A percentile compares a stretch with the other conserved stretches of the same genome.
Conservation (phyloP, 2,888 invertebrate species). For the Dasypolia templi region DNA sequence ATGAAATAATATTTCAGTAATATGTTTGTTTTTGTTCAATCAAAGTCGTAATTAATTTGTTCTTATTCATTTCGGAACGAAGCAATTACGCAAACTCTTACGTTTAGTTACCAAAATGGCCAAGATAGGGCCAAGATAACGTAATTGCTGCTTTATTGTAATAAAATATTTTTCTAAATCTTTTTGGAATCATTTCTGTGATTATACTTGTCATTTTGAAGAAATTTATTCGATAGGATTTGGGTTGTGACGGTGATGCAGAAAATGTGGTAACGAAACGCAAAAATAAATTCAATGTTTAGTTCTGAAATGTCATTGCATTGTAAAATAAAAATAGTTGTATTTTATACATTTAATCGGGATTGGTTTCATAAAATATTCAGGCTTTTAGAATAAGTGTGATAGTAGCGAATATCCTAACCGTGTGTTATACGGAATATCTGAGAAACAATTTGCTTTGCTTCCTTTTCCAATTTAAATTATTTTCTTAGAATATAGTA, state of each 20-base stretch:
- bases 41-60: background rate
- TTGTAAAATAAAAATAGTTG: too few relatives aligned
- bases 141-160: background rate
- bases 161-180: rapidly evolving
- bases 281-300: background rate
- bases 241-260: background rate
- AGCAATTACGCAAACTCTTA: background rate
- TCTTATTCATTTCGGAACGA: constrained; percentile 50
- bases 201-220: too few relatives aligned
- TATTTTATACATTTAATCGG: constrained; percentile 1
- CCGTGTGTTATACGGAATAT: background rate
- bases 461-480: constrained; percentile 1
- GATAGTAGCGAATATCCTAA: background rate
- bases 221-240: background rate
- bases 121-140: background rate
- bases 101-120: constrained; percentile 21
- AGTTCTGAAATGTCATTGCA: background rate
- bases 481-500: constrained; percentile 5
- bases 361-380: background rate
- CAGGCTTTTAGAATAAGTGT: background rate
- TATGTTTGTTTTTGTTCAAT: too few relatives aligned
- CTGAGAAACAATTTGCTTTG: constrained; percentile 9
- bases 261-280: constrained; percentile 24
- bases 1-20: background rate
- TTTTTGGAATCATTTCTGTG: background rate